Evolutionary conservation across 1,140 invertebrate genomes (phyloP), one percentile per base, ranked within the genome.

Genomic region (Wiebesia pumilae): DNA sequence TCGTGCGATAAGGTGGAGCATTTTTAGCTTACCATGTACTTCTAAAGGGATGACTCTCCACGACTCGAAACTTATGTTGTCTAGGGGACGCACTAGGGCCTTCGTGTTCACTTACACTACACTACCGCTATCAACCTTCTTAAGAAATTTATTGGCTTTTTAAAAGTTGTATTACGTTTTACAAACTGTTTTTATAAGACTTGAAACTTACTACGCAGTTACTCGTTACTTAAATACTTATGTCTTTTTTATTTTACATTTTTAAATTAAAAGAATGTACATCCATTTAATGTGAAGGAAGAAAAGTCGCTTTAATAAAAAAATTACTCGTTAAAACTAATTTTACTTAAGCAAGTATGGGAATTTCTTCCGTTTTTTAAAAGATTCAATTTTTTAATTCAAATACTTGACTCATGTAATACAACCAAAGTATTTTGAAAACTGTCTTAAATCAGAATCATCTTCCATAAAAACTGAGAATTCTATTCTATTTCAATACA

Each of bases 1-100:
- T 40, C 62, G 62, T 69, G 40, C 40, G 80, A 71, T 21, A 30
- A 65, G 77, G n/a, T 33, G 14, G 30, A 14, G n/a, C 21, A n/a
- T 81, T 81, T 43, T 43, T 3, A 30, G 80, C 30, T 51, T 51
- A 82, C 16, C 81, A 71, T 30, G 27, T 54, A 73, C 62, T 67
- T 82, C 73, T 71, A 33, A 33, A 35, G 27, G 40, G 38, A 43
- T 21, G 38, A 38, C 1, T 71, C 9, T 38, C n/a, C 21, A 40
- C 27, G 30, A 69, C 35, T 71, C 9, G 69, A 30, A 71, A 38
- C 69, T 71, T 38, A 38, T 35, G 14, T 21, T 38, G 69, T 21
- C 35, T 35, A 71, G 19, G 30, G 33, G 4, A 3, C 21, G 1
- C 6, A 1, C 65, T 3, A 65, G 24, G 6, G 7, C 3, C 30